Evolutionary conservation across 2,113 vertebrate genomes (phyloP), one percentile per base, ranked within the genome.

Genomic region (Sebastes schlegelii): DNA sequence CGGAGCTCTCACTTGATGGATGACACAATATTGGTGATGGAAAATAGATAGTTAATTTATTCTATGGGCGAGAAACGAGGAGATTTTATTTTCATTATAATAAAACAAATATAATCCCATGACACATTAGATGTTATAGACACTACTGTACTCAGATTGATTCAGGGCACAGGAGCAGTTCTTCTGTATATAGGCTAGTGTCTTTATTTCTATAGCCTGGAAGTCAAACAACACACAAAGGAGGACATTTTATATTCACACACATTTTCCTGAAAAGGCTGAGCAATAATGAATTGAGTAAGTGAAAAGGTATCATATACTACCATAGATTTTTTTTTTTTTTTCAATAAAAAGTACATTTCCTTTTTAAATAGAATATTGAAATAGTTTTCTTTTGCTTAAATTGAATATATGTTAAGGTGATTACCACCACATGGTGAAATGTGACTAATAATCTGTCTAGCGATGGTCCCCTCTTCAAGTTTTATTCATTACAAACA

Each of bases 131-230:
- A 80, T 34, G 17, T 26, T 55, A 12, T 8, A 80, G 8, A 49
- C 43, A 70, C 23, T 11, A 57, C 1, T 75, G 55, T 58, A 55
- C 21, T 70, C 21, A 34, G 45, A 78, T 9, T 60, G 26, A 84
- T 62, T 79, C 4, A 83, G 34, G 54, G 73, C 64, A 73, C 40
- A 81, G 48, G 19, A 75, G 49, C 5, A 70, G 49, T 60, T 63
- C n/a, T 4, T 73, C 62, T 81, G 64, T 42, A 55, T 51, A 74
- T 48, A 76, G 75, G 83, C 84, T 60, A 63, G 55, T 65, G 68
- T 88, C 55, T 94, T 93, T 92, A 94, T 93, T 92, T 83, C 80
- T 63, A 88, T 74, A 85, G 79, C 79, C 86, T 84, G 71, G 68
- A 88, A 89, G 85, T 89, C 87, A 89, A 84, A 89, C 80, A 92